Percentiles rank a stretch among this genome's conserved stretches.
Conservation (phyloP, 1,140 invertebrate genomes). For the Orchestia grillus region DNA sequence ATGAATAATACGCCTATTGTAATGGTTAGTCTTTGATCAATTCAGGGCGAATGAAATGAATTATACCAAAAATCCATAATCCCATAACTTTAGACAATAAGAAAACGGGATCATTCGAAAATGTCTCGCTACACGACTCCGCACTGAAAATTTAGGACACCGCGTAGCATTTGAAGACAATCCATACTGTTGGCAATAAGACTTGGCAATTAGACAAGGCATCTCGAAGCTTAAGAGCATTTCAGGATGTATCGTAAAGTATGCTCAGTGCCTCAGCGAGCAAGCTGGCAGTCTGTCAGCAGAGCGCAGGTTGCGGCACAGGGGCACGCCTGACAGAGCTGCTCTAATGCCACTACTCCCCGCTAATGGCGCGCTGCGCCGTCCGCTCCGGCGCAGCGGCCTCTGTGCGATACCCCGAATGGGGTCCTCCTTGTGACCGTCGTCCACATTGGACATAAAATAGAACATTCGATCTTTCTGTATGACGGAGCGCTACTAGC, state of each 20-base stretch:
- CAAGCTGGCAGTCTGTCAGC: neutral
- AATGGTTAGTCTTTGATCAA: too few species aligned
- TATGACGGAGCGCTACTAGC: neutral
- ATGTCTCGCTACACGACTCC: neutral
- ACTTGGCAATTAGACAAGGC: neutral
- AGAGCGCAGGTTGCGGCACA: neutral
- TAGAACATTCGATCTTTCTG: neutral
- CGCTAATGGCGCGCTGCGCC: neutral
- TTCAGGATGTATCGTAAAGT: neutral
- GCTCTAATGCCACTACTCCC: neutral
- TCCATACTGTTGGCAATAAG: too few species aligned
- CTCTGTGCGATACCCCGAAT: neutral
- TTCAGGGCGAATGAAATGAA: neutral
- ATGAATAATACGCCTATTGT: too few species aligned
- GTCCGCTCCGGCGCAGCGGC: neutral
- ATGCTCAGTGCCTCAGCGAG: neutral
- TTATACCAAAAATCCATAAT: neutral
- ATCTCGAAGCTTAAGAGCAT: neutral
- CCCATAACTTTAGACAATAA: too few species aligned
- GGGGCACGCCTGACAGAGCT: neutral
- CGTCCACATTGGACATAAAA: neutral
- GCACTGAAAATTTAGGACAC: neutral
- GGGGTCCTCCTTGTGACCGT: neutral
- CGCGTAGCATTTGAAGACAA: neutral
- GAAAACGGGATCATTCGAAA: neutral